These are phyloP conservation scores for Hydractinia echinata DNA, from an alignment of 30 jellyfish, hydroid and myxozoan species.

Conservation along the genomic window DNA sequence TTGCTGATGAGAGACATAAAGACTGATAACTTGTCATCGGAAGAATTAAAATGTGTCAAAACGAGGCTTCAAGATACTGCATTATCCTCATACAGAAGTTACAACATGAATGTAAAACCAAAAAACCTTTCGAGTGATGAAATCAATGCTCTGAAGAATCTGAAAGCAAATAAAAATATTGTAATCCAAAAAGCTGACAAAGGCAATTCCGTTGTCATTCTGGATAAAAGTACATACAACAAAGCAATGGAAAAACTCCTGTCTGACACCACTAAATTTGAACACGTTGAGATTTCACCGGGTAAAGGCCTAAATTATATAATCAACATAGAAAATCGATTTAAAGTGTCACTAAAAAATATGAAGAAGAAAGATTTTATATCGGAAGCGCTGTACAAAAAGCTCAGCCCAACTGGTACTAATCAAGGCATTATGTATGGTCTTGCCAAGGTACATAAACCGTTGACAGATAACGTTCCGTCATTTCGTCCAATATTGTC, in stretches of 20 bases:
- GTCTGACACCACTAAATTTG: slow-evolving; percentile 3
- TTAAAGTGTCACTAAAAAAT: background rate
- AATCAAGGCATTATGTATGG: no score
- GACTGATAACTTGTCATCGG: background rate
- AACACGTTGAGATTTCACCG: background rate
- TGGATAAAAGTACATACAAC: background rate
- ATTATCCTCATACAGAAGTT: background rate
- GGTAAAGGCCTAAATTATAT: background rate
- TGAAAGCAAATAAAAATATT: background rate
- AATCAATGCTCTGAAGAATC: background rate
- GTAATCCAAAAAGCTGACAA: background rate
- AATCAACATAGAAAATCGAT: background rate
- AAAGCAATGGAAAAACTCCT: background rate
- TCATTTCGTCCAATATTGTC: no score
- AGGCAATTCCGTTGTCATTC: slow-evolving; percentile 9
- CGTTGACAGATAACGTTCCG: no score
- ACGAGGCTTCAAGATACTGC: slow-evolving; percentile 6
- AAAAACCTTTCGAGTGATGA: background rate
- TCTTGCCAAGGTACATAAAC: no score
- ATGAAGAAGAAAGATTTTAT: no score
- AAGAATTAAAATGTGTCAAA: background rate
- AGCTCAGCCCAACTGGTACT: no score
- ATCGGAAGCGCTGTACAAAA: no score
- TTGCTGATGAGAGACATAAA: slow-evolving; percentile 16
- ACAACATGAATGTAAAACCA: background rate